Conservation (phyloP, 2,888 invertebrate genomes). For the Drosophila kanekoi region DNA sequence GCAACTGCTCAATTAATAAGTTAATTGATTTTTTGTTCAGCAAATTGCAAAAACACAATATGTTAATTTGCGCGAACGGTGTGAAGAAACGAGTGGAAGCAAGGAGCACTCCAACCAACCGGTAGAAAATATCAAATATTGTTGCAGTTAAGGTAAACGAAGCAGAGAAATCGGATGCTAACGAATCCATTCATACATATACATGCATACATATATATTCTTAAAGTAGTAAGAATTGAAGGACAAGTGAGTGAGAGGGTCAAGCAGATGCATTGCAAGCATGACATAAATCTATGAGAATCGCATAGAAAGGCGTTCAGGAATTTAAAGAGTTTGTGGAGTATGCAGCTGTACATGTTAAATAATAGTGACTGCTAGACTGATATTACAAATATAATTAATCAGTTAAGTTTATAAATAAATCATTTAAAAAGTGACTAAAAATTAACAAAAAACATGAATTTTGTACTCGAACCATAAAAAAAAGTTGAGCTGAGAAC, state of each 20-base stretch:
- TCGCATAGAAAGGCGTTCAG: not conserved
- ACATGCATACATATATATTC: not conserved
- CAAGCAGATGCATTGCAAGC: not conserved
- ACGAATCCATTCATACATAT: conserved; percentile 13
- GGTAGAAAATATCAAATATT: conserved; percentile 6
- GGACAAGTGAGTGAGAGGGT: not conserved
- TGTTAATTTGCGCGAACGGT: conserved; percentile 30
- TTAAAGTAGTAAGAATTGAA: not conserved
- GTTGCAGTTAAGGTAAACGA: conserved; percentile 14
- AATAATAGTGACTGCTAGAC: too few relatives aligned
- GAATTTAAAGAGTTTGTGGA: too few relatives aligned
- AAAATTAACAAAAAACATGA: too few relatives aligned
- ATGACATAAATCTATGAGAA: not conserved
- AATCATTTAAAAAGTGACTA: too few relatives aligned
- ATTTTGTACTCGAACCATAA: too few relatives aligned
- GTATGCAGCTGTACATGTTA: too few relatives aligned
- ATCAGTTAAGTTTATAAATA: too few relatives aligned
- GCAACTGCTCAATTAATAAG: conserved; percentile 61
- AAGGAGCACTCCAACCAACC: not conserved
- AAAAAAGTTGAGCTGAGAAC: too few relatives aligned
- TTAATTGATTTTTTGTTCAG: conserved; percentile 66
- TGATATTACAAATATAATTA: too few relatives aligned
- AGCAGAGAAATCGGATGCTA: conserved; percentile 16
- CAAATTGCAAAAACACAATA: conserved; percentile 46
- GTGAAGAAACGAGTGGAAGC: not conserved